Percentiles rank a stretch among this genome's conserved stretches.
These are phyloP conservation scores for Clangula hyemalis DNA, from an alignment of 2,797 vertebrate genomes.

Conservation along the genomic window DNA sequence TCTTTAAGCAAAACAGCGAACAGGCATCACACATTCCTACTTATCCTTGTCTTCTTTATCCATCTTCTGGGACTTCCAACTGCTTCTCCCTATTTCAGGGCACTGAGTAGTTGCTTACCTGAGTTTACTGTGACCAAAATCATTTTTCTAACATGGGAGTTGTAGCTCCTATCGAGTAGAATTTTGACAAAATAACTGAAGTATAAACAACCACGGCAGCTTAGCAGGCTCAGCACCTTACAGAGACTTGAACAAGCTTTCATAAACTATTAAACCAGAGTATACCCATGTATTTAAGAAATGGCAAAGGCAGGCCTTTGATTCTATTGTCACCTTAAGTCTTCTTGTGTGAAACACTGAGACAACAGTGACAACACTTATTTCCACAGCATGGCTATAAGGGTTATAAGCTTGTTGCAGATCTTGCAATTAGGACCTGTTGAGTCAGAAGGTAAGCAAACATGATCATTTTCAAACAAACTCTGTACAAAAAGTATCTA, in stretches of 20 bases:
- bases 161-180: rapidly evolving
- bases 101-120: neutral
- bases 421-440: neutral
- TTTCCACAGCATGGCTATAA: neutral
- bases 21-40: neutral
- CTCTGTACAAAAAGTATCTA: neutral
- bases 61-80: neutral
- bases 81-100: neutral
- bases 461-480: neutral
- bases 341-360: neutral
- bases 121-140: neutral
- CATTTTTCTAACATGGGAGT: neutral
- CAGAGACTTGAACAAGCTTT: neutral
- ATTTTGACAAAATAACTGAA: rapidly evolving
- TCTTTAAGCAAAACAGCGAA: neutral
- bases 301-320: neutral
- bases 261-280: neutral
- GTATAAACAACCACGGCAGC: rapidly evolving
- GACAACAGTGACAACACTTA: neutral
- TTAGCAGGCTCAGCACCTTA: neutral
- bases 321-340: neutral
- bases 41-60: neutral
- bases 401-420: neutral
- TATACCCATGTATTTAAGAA: rapidly evolving
- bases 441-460: neutral